Base-by-base conservation (phyloP, 2,113 vertebrate species). In the Melanocharis versteri region DNA sequence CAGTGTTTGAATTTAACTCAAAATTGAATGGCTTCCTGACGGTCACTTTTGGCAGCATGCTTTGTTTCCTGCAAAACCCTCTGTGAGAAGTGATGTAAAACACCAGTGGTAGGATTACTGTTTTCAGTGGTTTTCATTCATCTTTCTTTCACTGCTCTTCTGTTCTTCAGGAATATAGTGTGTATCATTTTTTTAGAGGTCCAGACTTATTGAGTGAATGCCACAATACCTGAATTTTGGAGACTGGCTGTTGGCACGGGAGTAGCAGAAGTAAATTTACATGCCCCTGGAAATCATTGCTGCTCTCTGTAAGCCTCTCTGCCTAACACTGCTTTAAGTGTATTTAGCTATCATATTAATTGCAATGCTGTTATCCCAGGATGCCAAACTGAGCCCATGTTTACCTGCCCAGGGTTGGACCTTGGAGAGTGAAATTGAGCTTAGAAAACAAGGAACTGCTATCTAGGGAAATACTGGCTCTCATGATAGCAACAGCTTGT, bases 281-380 rank as follows among this genome's bases (percentile, higher is more conserved):
- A 3, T 24, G 19, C 15, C 9, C 7, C 15, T 26, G 56, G 44
- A 91, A 90, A 56, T 57, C 0, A 0, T 37, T 51, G n/a, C 69
- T 60, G 23, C 5, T 44, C n/a, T 40, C 33, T 68, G 9, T 45
- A 70, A 82, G 39, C 30, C 30, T 68, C 47, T 24, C 37, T 79
- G 39, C 26, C 18, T 9, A 76, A 56, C 28, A 20, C 10, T 33
- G 28, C 15, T 64, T 83, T 60, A 35, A 51, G 13, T 45, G 15
- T 77, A 40, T 80, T 88, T 77, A 72, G n/a, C 50, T 53, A 5
- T 35, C 4, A 39, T 70, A 22, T 3, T 28, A 37, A 22, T 11
- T 35, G 39, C 33, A 87, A 1, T 1, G 1, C 54, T 66, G 1
- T 57, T 84, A 47, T 42, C 71, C 78, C 64, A 84, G 81, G 28